These are phyloP conservation scores for Leptinotarsa texana DNA, from an alignment of 1,140 invertebrate genomes.

Conservation along the genomic window DNA sequence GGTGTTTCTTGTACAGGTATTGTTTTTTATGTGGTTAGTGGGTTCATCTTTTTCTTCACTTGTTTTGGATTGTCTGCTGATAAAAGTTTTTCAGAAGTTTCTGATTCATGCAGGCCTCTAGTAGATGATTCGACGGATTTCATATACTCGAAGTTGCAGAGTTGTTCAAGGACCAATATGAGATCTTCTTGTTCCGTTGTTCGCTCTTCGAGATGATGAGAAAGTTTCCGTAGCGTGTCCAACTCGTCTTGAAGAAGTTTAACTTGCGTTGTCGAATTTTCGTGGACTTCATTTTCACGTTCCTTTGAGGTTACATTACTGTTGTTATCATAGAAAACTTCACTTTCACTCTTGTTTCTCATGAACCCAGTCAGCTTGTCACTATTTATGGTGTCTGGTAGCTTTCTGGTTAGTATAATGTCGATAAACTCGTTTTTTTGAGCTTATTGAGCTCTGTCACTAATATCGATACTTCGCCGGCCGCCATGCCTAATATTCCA, in stretches of 20 bases:
- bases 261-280: neutral
- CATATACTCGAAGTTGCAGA: neutral
- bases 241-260: neutral
- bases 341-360: neutral
- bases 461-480: neutral
- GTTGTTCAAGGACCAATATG: neutral
- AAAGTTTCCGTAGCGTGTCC: neutral
- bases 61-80: neutral
- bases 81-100: neutral
- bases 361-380: neutral
- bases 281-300: neutral
- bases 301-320: slow-evolving; percentile 1
- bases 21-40: neutral
- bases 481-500: neutral
- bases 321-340: neutral
- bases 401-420: neutral
- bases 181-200: neutral
- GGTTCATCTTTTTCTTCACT: neutral
- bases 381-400: neutral
- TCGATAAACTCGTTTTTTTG: neutral
- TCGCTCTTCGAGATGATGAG: neutral
- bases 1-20: neutral
- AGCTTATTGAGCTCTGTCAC: neutral
- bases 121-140: neutral
- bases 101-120: neutral